Evolutionary conservation across 1,140 invertebrate species (phyloP), one percentile per base, ranked within the genome.

Genomic region (Drosophila pallidifrons): DNA sequence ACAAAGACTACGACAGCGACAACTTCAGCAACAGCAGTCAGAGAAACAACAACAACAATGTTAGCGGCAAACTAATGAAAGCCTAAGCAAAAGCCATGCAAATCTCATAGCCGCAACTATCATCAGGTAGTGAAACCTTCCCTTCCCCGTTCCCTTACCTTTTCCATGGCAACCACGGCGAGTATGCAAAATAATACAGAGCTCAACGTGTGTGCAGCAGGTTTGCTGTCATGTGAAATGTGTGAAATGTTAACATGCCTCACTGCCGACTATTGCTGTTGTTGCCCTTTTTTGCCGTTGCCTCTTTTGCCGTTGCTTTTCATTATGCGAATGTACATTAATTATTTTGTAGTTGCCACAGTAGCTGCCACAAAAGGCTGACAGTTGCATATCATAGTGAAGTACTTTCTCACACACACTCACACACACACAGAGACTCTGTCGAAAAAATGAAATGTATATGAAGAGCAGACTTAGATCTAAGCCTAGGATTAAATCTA

Each of bases 321-420:
- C 85, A 89, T 89, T 89, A 89, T 81, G 85, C 81, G 86, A 89
- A 75, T 85, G 85, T 82, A 79, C 81, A 89, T 85, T 89, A 89
- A 90, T 89, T 89, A 89, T 89, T 85, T 85, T 79, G 67, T 75
- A 80, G 82, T 68, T 86, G 81, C 66, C 65, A 75, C 59, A 71
- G 58, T 47, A 8, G 51, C 66, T 63, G 43, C 64, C 20, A 52
- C 73, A 80, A 85, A 77, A 68, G 75, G 5, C 70, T 68, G 65
- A 54, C 66, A 75, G 58, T 30, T 61, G 58, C 32, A 47, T 15
- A 35, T 43, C 49, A 54, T 35, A 38, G 30, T 32, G 15, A 32
- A 52, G 51, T 13, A 47, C 13, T 8, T 16, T 47, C 13, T 16
- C 46, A 4, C 45, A 46, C 45, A 55, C n/a, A 38, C 30, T 38